Evolutionary conservation across 2,113 vertebrate species (phyloP).

Genomic region (Callorhinus ursinus): DNA sequence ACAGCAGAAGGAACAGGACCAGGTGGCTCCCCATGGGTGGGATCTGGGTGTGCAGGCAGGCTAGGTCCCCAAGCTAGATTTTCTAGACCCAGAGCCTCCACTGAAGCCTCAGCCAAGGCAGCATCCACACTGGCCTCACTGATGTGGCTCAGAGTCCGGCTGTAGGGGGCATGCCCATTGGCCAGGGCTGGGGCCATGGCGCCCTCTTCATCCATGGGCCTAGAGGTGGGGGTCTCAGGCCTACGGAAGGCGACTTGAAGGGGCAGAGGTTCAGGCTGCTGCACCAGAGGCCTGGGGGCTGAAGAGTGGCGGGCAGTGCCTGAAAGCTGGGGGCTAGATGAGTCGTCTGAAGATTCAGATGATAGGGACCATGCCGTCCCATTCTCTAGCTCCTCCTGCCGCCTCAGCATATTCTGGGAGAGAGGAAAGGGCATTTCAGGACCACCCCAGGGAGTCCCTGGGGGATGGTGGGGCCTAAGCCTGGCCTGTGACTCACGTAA

Average conservation of each 20-base stretch:
- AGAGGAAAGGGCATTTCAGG: not conserved
- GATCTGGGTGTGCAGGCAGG: not conserved
- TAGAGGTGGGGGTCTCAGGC: constrained; percentile 80
- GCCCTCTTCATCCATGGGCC: constrained; percentile 62
- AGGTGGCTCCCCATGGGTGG: constrained; percentile 12
- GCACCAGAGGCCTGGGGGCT: constrained; percentile 87
- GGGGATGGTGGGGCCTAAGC: not conserved
- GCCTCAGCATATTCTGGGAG: constrained; percentile 93
- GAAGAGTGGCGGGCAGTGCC: constrained; percentile 84
- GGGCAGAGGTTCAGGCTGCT: constrained; percentile 86
- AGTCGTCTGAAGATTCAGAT: constrained; percentile 96
- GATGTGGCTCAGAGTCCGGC: constrained; percentile 95
- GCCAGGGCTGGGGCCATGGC: constrained; percentile 78
- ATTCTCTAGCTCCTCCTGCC: constrained; percentile 94
- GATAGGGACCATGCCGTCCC: constrained; percentile 96
- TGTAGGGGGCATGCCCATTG: constrained; percentile 88
- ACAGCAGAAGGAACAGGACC: not conserved
- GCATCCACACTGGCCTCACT: constrained; percentile 93
- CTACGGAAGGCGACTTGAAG: constrained; percentile 92
- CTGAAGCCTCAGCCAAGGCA: constrained; percentile 75
- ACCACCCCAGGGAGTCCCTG: not conserved
- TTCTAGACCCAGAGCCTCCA: constrained; percentile 67
- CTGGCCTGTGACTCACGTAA: constrained; percentile 91
- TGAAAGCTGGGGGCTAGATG: constrained; percentile 94
- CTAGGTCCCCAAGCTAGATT: not conserved